A percentile compares a stretch with the other conserved stretches of the same genome.
Evolutionary conservation across 1,140 invertebrate genomes (phyloP).

Genomic region (Batillaria attramentaria): DNA sequence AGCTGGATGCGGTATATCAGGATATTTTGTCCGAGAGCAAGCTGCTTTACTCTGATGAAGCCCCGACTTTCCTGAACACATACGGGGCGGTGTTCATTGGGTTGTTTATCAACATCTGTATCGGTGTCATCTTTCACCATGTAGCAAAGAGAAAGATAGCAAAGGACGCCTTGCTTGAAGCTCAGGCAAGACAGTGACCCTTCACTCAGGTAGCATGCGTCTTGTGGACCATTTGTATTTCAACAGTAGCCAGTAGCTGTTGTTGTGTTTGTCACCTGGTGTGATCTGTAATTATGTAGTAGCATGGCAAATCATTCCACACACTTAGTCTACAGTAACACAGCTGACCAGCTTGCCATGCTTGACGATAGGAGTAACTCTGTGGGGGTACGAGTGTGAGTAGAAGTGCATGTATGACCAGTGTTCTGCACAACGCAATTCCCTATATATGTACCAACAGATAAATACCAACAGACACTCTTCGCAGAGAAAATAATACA

Average conservation of each 20-base stretch:
- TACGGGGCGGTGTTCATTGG: slow-evolving; percentile 58
- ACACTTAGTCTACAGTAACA: too few relatives aligned
- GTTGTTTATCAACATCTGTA: slow-evolving; percentile 45
- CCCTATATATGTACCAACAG: background rate
- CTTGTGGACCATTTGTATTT: background rate
- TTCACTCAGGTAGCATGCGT: background rate
- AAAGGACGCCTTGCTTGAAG: slow-evolving; percentile 10
- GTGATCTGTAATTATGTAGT: background rate
- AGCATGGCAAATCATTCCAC: background rate
- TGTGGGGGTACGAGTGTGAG: too few relatives aligned
- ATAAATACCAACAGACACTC: background rate
- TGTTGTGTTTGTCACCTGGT: background rate
- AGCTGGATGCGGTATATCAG: slow-evolving; percentile 63
- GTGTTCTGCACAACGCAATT: too few relatives aligned
- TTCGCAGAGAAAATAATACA: background rate
- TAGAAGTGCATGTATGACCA: too few relatives aligned
- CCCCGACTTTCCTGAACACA: slow-evolving; percentile 58
- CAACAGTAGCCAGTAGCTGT: background rate
- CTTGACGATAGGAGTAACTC: too few relatives aligned
- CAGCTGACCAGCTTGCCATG: too few relatives aligned
- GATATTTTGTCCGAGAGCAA: slow-evolving; percentile 43
- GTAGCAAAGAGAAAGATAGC: slow-evolving; percentile 33
- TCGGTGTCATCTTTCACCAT: slow-evolving; percentile 43
- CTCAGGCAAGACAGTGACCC: background rate
- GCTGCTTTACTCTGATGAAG: slow-evolving; percentile 32